Evolutionary conservation across 2,888 invertebrate species (phyloP).

Genomic region (Heliconius charithonia): DNA sequence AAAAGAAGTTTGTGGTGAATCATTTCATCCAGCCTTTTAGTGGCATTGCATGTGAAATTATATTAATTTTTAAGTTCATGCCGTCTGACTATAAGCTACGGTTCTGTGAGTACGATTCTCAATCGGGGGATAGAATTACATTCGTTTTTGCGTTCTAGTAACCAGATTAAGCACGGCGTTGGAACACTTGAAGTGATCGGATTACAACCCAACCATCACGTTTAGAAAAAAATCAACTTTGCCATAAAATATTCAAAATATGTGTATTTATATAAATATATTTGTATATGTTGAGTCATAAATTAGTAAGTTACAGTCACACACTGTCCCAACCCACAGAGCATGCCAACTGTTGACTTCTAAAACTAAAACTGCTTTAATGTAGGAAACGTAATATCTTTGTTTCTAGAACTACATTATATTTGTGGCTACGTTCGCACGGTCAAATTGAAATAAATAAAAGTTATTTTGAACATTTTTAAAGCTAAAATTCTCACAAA

Average conservation of each 20-base stretch:
- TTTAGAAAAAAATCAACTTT: too few species aligned
- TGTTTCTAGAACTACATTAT: not conserved
- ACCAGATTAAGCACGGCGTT: too few species aligned
- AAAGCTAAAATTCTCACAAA: too few species aligned
- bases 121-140: too few species aligned
- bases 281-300: not conserved
- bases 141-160: too few species aligned
- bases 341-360: conserved; percentile 24
- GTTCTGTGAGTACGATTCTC: too few species aligned
- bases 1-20: not conserved
- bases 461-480: too few species aligned
- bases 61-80: not conserved
- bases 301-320: conserved; percentile 7
- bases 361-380: conserved; percentile 9
- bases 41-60: not conserved
- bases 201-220: too few species aligned
- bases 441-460: too few species aligned
- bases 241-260: not conserved
- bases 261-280: not conserved
- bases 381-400: conserved; percentile 4
- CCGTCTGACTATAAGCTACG: too few species aligned
- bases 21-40: not conserved
- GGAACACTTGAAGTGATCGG: too few species aligned
- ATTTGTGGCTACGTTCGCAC: too few species aligned
- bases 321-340: not conserved